Base-by-base conservation (phyloP, 53 echinoderm and acorn worm genomes). In the Paracentrotus lividus region DNA sequence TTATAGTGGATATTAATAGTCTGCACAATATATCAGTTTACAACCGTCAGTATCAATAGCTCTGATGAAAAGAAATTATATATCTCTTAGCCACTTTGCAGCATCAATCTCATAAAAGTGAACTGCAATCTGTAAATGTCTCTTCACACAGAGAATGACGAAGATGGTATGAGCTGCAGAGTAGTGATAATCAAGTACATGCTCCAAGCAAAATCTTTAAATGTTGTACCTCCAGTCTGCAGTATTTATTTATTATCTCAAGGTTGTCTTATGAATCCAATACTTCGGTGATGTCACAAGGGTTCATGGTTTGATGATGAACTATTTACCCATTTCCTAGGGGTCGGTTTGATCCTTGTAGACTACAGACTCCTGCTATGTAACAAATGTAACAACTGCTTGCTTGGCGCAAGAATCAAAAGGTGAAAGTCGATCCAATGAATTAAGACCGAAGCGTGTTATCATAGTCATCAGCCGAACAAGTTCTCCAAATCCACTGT, bases 361-460 rank as follows among this genome's bases (percentile, higher is more conserved):
- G 72, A 38, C 36, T 38, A 18, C 2, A 21, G 47, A 47, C 9
- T 81, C 47, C 47, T 20, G 26, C 81, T 81, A 7, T n/a, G 47
- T n/a, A n/a, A 81, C 10, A 45, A 47, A 81, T 81, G 81, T 72
- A 72, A 72, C 72, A 49, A 44, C n/a, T n/a, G 9, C n/a, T 81
- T 26, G 8, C 47, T 45, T 45, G 0, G 10, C 2, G 81, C 81
- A 9, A 9, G 33, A 45, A 45, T 47, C 47, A 24, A 47, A 45
- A 47, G 47, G 47, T 81, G 47, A 26, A 24, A 45, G 49, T 81
- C 81, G 26, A 81, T 81, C 49, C 47, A 27, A 81, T 81, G 47
- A 45, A 81, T 81, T 45, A 81, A 81, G 47, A 26, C n/a, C 26
- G 81, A 81, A 81, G 47, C 81, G 47, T 81, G 81, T 81, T 81